Evolutionary conservation across 1,140 invertebrate species (phyloP).

Genomic region (Reticulitermes speratus): DNA sequence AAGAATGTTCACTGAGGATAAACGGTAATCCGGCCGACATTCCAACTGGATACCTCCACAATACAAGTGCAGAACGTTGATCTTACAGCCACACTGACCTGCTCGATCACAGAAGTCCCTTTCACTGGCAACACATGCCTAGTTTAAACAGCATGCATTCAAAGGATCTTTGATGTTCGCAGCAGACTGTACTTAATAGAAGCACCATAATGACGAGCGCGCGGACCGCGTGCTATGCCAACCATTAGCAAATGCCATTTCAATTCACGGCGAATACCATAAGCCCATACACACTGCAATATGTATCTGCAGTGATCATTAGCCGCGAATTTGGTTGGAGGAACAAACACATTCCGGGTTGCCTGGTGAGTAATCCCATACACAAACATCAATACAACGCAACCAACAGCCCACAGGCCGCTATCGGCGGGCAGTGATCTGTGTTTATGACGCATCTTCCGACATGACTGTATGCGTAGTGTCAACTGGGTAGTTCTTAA

Average conservation of each 20-base stretch:
- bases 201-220: neutral
- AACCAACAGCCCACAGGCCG: no score
- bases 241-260: neutral
- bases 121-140: no score
- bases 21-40: no score
- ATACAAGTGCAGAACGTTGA: no score
- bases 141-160: neutral
- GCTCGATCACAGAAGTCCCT: no score
- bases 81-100: no score
- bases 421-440: no score
- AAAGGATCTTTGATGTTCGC: neutral
- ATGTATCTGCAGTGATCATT: constrained; percentile 16
- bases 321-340: neutral
- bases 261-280: neutral
- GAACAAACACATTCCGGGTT: neutral
- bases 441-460: no score
- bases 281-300: neutral
- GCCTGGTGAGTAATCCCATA: neutral
- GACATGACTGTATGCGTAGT: no score
- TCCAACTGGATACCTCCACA: no score
- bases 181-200: neutral
- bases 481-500: no score
- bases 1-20: no score
- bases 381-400: neutral
- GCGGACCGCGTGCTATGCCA: neutral